Evolutionary conservation across 2,888 invertebrate species (phyloP).

Genomic region (Netelia fuscicornis): DNA sequence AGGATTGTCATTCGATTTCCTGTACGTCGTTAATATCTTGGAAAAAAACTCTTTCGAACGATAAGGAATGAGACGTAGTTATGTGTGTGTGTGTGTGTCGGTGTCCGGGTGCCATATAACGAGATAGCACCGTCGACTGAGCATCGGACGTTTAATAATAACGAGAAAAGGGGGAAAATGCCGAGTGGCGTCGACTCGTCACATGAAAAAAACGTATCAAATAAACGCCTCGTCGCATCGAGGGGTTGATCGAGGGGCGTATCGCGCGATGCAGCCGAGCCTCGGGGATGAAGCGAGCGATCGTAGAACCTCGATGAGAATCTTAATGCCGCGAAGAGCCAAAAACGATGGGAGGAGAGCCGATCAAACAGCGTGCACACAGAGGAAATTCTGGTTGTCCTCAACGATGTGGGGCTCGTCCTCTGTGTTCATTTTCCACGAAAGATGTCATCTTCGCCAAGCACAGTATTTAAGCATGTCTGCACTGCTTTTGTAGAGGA

Average conservation of each 20-base stretch:
- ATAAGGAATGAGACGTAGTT: conserved; percentile 58
- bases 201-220: not conserved
- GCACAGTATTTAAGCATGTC: conserved; percentile 44
- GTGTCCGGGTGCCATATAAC: conserved; percentile 6
- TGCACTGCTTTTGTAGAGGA: conserved; percentile 59
- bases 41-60: not conserved
- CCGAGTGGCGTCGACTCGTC: conserved; percentile 30
- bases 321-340: conserved; percentile 1
- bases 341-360: conserved; percentile 18
- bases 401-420: not conserved
- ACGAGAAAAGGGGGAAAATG: conserved; percentile 41
- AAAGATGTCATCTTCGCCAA: not conserved
- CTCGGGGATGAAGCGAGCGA: not conserved
- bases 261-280: not conserved
- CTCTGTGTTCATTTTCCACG: not conserved
- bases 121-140: conserved; percentile 46
- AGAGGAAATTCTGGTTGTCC: not conserved
- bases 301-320: not conserved
- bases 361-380: conserved; percentile 17
- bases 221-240: too few species aligned
- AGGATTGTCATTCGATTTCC: conserved; percentile 12
- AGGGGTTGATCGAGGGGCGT: too few species aligned
- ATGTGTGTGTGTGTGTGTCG: conserved; percentile 23
- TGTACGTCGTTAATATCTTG: not conserved
- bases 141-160: conserved; percentile 42